Evolutionary conservation across 2,113 vertebrate genomes (phyloP), one percentile per base, ranked within the genome.

Genomic region (Seriola quinqueradiata): DNA sequence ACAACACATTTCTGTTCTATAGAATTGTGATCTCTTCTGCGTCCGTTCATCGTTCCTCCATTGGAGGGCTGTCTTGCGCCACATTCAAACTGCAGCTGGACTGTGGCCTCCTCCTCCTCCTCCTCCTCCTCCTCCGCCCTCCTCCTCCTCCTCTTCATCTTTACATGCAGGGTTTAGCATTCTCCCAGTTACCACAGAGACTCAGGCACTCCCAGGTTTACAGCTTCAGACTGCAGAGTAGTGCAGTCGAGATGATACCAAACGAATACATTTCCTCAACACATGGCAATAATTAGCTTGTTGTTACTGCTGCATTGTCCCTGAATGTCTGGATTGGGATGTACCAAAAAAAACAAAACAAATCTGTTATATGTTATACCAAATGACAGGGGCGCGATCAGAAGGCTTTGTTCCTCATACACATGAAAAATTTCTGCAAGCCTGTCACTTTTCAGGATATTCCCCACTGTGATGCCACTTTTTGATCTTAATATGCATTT

Each of bases 1-100:
- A 75, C 21, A 38, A 75, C 73, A 75, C 54, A 38, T 69, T 38
- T 69, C 28, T 75, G 32, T 54, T 21, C 12, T 42, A 19, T 16
- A 12, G 3, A 4, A 7, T 2, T 74, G 13, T 38, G 13, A 25
- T 52, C 32, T 61, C 16, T 34, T 21, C 7, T 28, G 28, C 1
- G 0, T 64, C 61, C 72, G 10, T 68, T 80, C 59, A 32, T 13
- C 8, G 0, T 4, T 4, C 19, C 17, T 58, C 91, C 94, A 88
- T 63, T 57, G 70, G 93, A 83, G 91, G 92, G 87, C 94, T 94
- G 75, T 92, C 17, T 91, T 83, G 89, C n/a, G 70, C 79, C 61
- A 68, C 70, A 73, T 23, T 58, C 50, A 8, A 34, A 46, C 40
- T 25, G n/a, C 0, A 38, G 40, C 57, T 12, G 25, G 32, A 44